These are phyloP conservation scores for Sinopyrophorus schimmeli DNA, from an alignment of 2,888 invertebrate genomes.

Conservation along the genomic window DNA sequence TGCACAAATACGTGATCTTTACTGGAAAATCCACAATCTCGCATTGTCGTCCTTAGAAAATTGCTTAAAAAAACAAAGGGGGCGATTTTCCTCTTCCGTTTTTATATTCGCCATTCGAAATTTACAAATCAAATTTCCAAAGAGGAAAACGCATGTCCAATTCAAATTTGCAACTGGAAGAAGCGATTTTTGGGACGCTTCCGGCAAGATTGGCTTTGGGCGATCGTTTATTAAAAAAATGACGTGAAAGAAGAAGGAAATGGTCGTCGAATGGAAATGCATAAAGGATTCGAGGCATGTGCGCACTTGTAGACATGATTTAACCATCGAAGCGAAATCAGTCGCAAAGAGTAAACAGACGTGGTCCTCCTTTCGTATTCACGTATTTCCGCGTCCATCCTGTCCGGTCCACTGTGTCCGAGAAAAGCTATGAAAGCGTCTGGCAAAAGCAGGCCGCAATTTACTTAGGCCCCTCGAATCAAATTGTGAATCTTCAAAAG, in stretches of 20 bases:
- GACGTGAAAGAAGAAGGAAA: neutral
- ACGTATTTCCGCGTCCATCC: conserved; percentile 35
- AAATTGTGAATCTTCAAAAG: conserved; percentile 56
- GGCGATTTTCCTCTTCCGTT: no score
- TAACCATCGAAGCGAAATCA: conserved; percentile 40
- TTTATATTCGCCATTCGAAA: no score
- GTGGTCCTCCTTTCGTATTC: conserved; percentile 33
- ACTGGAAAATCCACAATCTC: conserved; percentile 12
- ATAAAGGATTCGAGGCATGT: conserved; percentile 22
- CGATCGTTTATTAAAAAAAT: no score
- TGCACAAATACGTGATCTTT: conserved; percentile 22
- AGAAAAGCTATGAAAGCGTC: conserved; percentile 42
- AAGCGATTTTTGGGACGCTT: no score
- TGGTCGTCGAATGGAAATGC: neutral
- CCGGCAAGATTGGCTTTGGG: no score
- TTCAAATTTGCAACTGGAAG: no score
- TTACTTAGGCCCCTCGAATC: conserved; percentile 54
- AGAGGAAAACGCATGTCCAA: no score
- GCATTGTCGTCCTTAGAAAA: conserved; percentile 3
- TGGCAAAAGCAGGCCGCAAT: conserved; percentile 53
- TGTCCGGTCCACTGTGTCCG: conserved; percentile 31
- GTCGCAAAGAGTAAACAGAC: conserved; percentile 45
- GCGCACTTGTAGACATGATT: conserved; percentile 33
- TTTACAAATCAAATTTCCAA: no score
- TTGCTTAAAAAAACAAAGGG: conserved; percentile 6